Base-by-base conservation (phyloP, 2,113 vertebrate species). In the Oenanthe oenanthe region DNA sequence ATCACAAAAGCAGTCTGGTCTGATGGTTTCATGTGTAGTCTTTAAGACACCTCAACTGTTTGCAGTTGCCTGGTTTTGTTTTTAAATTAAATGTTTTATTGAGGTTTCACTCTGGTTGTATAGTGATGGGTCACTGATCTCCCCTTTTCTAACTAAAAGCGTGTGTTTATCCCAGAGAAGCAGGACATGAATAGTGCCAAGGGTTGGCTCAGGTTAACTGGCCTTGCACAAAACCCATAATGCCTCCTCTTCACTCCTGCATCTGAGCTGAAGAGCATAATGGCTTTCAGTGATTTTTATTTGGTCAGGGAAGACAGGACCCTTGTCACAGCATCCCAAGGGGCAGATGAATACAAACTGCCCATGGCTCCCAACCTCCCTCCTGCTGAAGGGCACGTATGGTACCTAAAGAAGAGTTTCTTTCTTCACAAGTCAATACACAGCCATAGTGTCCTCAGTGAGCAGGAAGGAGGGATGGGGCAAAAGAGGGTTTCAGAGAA, bases 381-480 rank as follows among this genome's bases (percentile, higher is more conserved):
- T 63, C 31, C 60, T 29, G 43, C 74, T n/a, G 79, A 91, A 73
- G 58, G 29, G 45, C 91, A 95, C 4, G 3, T 89, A 89, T 34
- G 26, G 60, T 48, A 60, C 48, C 32, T 51, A 92, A 96, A 96
- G 85, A 96, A 96, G 71, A 95, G 91, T 26, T 73, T 84, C 86
- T 95, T 96, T 96, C 89, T 97, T 96, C 78, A 47, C 47, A 21
- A 65, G 81, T 70, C 71, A 85, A 12, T 67, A 96, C 85, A 96
- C 78, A 89, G 82, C 83, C 61, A 88, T 88, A 95, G 93, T 97
- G 96, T 90, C 93, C 79, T 94, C 92, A 36, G 60, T 29, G 68
- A 94, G 72, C 62, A 75, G 87, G 94, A 97, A 94, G 71, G 84
- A 95, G 93, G 60, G 78, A 95, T 88, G 74, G 73, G 87, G 92